Evolutionary conservation across 1,140 invertebrate species (phyloP).

Genomic region (Reticulitermes speratus): DNA sequence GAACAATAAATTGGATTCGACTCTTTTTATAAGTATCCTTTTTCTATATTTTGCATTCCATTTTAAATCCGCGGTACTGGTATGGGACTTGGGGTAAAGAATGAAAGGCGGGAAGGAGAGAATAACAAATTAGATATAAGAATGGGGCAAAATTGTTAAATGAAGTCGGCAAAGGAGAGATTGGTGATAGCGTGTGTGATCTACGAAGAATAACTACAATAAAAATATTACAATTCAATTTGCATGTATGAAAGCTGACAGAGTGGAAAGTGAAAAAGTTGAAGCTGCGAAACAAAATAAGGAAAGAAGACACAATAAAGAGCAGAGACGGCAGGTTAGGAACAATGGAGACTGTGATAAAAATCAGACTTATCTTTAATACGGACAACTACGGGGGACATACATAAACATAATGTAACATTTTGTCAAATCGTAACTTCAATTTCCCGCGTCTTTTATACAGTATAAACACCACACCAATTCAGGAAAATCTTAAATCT

Average conservation of each 20-base stretch:
- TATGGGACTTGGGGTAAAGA: not conserved
- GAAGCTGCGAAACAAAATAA: not conserved
- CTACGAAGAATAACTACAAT: not conserved
- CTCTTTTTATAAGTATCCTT: not conserved
- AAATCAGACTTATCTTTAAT: not conserved
- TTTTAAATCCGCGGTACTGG: constrained; percentile 2
- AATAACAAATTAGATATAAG: not conserved
- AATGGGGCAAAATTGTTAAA: not conserved
- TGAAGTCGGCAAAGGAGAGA: not conserved
- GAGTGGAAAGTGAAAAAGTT: not conserved
- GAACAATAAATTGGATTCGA: constrained; percentile 7
- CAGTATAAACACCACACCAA: too few species aligned
- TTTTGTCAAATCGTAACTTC: too few species aligned
- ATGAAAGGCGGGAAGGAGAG: not conserved
- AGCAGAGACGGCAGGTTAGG: not conserved
- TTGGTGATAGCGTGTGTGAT: not conserved
- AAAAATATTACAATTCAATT: constrained; percentile 12
- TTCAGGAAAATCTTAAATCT: too few species aligned
- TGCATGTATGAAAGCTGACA: not conserved
- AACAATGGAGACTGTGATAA: not conserved
- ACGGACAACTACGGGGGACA: not conserved
- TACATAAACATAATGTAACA: too few species aligned
- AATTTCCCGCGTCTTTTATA: too few species aligned
- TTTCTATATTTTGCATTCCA: not conserved
- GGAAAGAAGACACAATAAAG: not conserved